Percentiles rank a stretch among this genome's conserved stretches.
phyloP scores from a whole-genome alignment of 2,888 invertebrate species.

The Tuta absoluta region DNA sequence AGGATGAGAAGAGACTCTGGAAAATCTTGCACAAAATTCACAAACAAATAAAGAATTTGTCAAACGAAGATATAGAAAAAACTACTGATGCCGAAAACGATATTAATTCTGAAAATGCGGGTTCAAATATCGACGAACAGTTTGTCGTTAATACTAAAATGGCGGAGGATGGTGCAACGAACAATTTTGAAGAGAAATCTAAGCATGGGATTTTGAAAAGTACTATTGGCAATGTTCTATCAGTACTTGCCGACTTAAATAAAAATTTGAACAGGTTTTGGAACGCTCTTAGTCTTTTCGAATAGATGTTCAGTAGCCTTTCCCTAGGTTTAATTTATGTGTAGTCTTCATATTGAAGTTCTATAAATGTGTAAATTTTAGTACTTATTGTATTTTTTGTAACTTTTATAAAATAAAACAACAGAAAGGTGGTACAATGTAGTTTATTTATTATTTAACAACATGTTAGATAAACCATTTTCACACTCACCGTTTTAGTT shows the following conservation, averaged over 20 bases:
- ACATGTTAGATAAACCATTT: conserved; percentile 81
- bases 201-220: conserved; percentile 54
- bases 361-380: neutral
- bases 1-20: conserved; percentile 47
- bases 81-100: neutral
- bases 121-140: conserved; percentile 39
- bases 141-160: conserved; percentile 52
- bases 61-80: conserved; percentile 41
- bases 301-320: conserved; percentile 41
- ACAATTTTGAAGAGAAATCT: conserved; percentile 50
- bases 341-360: conserved; percentile 14
- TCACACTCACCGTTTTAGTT: conserved; percentile 64
- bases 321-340: neutral
- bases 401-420: conserved; percentile 59
- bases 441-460: conserved; percentile 84
- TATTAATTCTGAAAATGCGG: conserved; percentile 32
- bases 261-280: conserved; percentile 64
- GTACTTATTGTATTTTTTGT: neutral
- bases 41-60: conserved; percentile 49
- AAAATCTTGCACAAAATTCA: conserved; percentile 57
- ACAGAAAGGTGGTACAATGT: conserved; percentile 84
- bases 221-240: conserved; percentile 56
- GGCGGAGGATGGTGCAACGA: conserved; percentile 48
- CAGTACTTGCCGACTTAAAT: conserved; percentile 61
- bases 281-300: conserved; percentile 58